These are phyloP conservation scores for Meloidogyne exigua DNA, from an alignment of 1,140 invertebrate species.

Conservation along the genomic window DNA sequence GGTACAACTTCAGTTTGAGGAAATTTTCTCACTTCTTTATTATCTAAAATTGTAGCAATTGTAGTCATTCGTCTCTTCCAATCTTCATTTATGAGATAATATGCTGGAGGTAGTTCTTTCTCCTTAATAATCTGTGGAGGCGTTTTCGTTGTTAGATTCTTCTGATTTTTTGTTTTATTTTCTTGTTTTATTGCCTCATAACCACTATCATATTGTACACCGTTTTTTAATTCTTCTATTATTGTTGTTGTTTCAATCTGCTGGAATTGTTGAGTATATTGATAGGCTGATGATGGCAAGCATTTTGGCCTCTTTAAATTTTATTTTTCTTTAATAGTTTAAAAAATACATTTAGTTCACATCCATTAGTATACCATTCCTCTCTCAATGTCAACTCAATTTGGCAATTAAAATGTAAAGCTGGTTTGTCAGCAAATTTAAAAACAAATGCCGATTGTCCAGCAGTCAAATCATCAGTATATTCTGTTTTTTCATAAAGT, in stretches of 20 bases:
- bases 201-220: neutral
- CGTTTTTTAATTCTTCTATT: neutral
- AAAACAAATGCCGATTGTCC: constrained; percentile 59
- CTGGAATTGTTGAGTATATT: neutral
- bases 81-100: neutral
- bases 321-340: neutral
- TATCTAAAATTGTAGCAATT: neutral
- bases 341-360: constrained; percentile 37
- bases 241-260: neutral
- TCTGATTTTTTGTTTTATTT: neutral
- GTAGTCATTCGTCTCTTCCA: neutral
- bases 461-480: constrained; percentile 50
- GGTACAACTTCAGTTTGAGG: neutral
- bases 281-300: neutral
- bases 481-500: constrained; percentile 44
- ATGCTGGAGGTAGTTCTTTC: neutral
- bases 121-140: neutral
- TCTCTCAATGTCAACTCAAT: constrained; percentile 59
- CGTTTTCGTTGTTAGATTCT: neutral
- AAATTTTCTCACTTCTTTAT: neutral
- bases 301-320: constrained; percentile 49
- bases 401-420: constrained; percentile 62
- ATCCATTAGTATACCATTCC: constrained; percentile 39
- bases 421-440: constrained; percentile 61
- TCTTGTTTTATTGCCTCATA: neutral